Conservation (phyloP, 2,113 vertebrate genomes). For the Poeciliopsis prolifica region DNA sequence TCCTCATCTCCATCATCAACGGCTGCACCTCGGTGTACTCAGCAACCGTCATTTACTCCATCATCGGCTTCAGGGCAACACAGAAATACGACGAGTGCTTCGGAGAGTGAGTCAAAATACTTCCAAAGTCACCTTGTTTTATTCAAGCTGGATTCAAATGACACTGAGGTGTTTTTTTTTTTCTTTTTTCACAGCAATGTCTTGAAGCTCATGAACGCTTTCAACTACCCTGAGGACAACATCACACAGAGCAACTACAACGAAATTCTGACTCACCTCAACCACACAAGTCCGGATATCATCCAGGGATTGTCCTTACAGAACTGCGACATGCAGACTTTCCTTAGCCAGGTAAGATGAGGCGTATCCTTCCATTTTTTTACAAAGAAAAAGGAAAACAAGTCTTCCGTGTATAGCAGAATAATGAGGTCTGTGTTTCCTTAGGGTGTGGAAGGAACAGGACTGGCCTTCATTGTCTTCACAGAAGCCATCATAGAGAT, state of each 20-base stretch:
- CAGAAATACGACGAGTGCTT: conserved; percentile 86
- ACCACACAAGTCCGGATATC: conserved; percentile 62
- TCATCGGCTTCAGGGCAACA: conserved; percentile 96
- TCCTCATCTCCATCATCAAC: conserved; percentile 92
- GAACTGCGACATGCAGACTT: conserved; percentile 65
- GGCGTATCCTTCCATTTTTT: neutral
- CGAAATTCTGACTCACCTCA: conserved; percentile 33
- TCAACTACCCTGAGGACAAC: conserved; percentile 67
- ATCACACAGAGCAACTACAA: conserved; percentile 74
- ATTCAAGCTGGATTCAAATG: rapidly evolving
- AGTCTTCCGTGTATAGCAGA: neutral
- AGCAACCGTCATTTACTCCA: conserved; percentile 93
- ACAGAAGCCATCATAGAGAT: conserved; percentile 97
- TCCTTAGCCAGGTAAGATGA: conserved; percentile 75
- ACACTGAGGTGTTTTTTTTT: neutral
- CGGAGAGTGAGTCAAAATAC: conserved; percentile 47
- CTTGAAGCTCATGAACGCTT: conserved; percentile 68
- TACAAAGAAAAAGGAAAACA: neutral
- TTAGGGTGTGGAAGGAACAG: conserved; percentile 95
- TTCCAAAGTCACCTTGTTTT: neutral
- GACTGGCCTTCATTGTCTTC: conserved; percentile 96
- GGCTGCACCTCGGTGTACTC: conserved; percentile 93
- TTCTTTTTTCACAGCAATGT: conserved; percentile 69
- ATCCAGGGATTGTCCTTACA: conserved; percentile 59
- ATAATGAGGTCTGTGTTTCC: neutral